phyloP scores from a whole-genome alignment of 2,797 vertebrate species.

The Aratinga solstitialis region DNA sequence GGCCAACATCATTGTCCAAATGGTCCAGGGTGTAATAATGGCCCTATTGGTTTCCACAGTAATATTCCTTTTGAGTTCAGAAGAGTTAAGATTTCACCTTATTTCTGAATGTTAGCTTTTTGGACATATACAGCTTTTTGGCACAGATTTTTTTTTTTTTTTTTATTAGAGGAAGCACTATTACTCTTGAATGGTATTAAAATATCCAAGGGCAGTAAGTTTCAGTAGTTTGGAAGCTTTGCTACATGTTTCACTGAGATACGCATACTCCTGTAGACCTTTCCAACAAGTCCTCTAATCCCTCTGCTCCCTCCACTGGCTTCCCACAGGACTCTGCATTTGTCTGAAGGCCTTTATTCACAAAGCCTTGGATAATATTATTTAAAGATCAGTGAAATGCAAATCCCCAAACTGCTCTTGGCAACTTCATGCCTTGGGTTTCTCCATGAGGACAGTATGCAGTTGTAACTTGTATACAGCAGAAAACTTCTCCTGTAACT shows the following conservation, averaged over 20 bases:
- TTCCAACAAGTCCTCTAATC: constrained; percentile 53
- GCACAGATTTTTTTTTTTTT: not conserved
- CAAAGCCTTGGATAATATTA: constrained; percentile 34
- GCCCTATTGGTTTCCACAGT: not conserved
- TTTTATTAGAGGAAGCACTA: not conserved
- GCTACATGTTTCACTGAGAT: not conserved
- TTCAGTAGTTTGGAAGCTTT: constrained; percentile 28
- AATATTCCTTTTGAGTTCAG: not conserved
- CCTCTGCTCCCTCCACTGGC: constrained; percentile 53
- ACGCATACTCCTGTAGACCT: not conserved
- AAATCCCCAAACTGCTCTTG: not conserved
- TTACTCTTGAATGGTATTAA: not conserved
- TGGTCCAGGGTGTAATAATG: not conserved
- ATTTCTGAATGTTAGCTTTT: not conserved
- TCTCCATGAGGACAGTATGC: not conserved
- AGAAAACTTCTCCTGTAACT: not conserved
- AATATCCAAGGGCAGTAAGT: not conserved
- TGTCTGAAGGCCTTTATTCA: constrained; percentile 43
- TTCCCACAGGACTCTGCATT: constrained; percentile 39
- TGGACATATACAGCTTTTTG: not conserved
- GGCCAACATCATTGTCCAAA: not conserved
- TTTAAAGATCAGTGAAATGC: constrained; percentile 54
- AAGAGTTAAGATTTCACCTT: not conserved
- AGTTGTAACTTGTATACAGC: not conserved
- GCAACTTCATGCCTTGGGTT: not conserved